Conservation (phyloP, 2,113 vertebrate species). For the Epinephelus moara region DNA sequence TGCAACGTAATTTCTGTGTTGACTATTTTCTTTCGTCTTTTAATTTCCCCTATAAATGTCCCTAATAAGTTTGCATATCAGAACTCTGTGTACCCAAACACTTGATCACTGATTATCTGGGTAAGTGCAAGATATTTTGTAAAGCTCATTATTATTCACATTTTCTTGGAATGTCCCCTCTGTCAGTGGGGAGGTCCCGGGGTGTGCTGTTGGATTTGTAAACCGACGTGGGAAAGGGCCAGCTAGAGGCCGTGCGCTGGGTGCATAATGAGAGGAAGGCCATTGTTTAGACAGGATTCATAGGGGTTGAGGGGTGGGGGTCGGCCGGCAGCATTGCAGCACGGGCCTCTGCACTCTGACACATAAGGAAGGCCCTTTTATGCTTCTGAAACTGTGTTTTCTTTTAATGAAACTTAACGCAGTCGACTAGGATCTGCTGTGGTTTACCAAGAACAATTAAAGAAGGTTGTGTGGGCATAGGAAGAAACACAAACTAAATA, state of each 20-base stretch:
- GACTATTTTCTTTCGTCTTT: neutral
- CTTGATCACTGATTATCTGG: constrained; percentile 13
- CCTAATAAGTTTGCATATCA: neutral
- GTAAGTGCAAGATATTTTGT: neutral
- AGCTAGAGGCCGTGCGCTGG: constrained; percentile 66
- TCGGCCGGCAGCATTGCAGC: constrained; percentile 34
- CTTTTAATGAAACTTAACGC: constrained; percentile 20
- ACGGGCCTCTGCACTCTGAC: constrained; percentile 48
- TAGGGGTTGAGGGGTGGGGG: constrained; percentile 52
- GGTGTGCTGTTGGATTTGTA: constrained; percentile 60
- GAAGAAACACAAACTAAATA: neutral
- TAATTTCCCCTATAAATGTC: neutral
- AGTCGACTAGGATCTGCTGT: constrained; percentile 8
- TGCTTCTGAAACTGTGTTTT: constrained; percentile 43
- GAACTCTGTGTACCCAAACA: neutral
- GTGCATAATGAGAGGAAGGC: constrained; percentile 78
- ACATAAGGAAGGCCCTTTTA: constrained; percentile 38
- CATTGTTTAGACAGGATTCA: constrained; percentile 76
- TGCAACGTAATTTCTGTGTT: neutral
- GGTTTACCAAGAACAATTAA: constrained; percentile 21
- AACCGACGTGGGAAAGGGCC: constrained; percentile 80
- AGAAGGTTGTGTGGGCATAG: constrained; percentile 26
- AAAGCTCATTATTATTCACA: constrained; percentile 42
- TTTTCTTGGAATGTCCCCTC: constrained; percentile 55
- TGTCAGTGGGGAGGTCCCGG: constrained; percentile 50